Evolutionary conservation across 2,797 vertebrate species (phyloP).

Genomic region (Aythya fuligula): DNA sequence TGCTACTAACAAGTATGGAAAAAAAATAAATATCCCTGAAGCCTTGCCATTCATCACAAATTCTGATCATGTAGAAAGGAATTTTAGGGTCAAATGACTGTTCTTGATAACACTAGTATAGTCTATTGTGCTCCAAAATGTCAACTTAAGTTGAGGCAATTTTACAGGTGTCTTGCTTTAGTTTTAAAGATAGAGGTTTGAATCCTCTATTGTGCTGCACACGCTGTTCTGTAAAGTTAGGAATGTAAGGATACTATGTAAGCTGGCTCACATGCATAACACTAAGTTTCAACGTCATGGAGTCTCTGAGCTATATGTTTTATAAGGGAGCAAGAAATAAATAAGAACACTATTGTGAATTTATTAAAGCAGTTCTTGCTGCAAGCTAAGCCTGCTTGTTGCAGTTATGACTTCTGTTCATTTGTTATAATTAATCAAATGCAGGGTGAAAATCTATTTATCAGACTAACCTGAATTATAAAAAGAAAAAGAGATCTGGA

Average conservation of each 20-base stretch:
- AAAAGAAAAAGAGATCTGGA: neutral
- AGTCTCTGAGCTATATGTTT: neutral
- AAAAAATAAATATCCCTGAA: neutral
- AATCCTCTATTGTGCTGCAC: neutral
- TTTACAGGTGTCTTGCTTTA: neutral
- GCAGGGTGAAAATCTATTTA: neutral
- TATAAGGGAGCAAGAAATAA: neutral
- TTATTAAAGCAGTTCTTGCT: neutral
- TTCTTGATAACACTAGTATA: neutral
- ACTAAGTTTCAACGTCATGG: neutral
- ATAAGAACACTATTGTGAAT: neutral
- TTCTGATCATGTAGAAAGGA: neutral
- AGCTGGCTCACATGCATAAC: neutral
- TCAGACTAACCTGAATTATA: neutral
- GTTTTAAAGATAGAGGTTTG: neutral
- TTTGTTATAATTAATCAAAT: neutral
- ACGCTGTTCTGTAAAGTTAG: neutral
- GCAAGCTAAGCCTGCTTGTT: neutral
- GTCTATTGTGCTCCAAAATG: neutral
- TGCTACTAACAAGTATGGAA: neutral
- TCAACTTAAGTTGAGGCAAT: neutral
- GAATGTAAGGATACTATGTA: accelerated
- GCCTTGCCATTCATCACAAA: neutral
- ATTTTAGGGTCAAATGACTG: neutral
- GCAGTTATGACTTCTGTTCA: neutral